Percentiles rank a stretch among this genome's conserved stretches.
These are phyloP conservation scores for Synergus itoensis DNA, from an alignment of 2,888 invertebrate species.

Conservation along the genomic window DNA sequence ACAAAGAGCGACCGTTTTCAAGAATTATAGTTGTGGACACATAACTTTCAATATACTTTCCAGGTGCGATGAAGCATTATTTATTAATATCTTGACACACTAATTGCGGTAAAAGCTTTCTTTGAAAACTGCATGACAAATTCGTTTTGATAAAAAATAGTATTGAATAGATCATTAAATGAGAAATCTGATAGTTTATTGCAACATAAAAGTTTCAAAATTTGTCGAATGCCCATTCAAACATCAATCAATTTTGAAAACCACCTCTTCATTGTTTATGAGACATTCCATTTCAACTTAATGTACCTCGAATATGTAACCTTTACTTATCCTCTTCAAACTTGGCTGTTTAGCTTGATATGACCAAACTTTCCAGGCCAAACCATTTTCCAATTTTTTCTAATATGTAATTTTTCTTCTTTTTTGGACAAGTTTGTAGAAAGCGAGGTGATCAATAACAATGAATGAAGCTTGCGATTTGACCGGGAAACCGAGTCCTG, in stretches of 20 bases:
- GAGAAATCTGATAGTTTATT: neutral
- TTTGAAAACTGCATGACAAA: neutral
- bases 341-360: neutral
- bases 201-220: neutral
- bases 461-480: neutral
- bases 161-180: conserved; percentile 4
- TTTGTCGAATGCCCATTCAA: neutral
- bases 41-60: neutral
- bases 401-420: neutral
- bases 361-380: neutral
- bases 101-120: neutral
- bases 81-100: neutral
- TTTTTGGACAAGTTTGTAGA: neutral
- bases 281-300: neutral
- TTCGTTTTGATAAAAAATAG: neutral
- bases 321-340: neutral
- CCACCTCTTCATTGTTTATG: neutral
- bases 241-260: neutral
- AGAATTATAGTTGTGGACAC: neutral
- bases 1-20: neutral
- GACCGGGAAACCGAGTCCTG: no score
- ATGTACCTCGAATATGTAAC: neutral
- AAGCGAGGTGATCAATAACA: conserved; percentile 7
- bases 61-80: neutral
- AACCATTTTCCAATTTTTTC: neutral